These are phyloP conservation scores for Equus quagga DNA, from an alignment of 2,113 vertebrate species.

Conservation along the genomic window DNA sequence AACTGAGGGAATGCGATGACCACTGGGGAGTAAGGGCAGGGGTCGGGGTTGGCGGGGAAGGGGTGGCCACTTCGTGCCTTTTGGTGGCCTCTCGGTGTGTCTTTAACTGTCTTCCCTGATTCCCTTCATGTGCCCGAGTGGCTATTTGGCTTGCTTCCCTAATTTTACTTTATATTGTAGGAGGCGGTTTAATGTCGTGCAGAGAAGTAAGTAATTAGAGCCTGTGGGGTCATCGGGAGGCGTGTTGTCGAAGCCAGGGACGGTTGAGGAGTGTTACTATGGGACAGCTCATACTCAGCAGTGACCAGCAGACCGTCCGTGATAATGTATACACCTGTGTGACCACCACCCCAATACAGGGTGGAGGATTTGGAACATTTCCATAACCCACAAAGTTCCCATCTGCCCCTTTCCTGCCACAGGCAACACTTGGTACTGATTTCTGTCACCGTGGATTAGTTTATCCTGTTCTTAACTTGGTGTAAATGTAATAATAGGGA, in stretches of 20 bases:
- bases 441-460: background rate
- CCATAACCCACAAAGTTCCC: background rate
- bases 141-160: background rate
- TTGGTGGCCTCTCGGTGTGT: background rate
- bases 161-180: background rate
- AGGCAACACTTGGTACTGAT: background rate
- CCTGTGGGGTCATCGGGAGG: rapidly evolving
- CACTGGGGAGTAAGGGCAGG: background rate
- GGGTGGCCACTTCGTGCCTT: background rate
- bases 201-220: background rate
- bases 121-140: background rate
- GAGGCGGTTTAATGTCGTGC: background rate
- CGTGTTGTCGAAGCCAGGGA: background rate
- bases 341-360: background rate
- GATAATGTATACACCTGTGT: background rate
- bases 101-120: background rate
- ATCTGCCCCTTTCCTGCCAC: background rate
- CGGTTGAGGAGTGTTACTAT: background rate
- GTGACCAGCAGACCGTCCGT: background rate
- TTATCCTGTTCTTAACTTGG: background rate
- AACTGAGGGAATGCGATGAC: background rate
- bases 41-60: background rate
- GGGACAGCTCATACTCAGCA: background rate
- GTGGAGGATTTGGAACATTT: background rate
- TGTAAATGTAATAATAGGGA: background rate